Evolutionary conservation across 2,888 invertebrate genomes (phyloP).

Genomic region (Eulithis testata): DNA sequence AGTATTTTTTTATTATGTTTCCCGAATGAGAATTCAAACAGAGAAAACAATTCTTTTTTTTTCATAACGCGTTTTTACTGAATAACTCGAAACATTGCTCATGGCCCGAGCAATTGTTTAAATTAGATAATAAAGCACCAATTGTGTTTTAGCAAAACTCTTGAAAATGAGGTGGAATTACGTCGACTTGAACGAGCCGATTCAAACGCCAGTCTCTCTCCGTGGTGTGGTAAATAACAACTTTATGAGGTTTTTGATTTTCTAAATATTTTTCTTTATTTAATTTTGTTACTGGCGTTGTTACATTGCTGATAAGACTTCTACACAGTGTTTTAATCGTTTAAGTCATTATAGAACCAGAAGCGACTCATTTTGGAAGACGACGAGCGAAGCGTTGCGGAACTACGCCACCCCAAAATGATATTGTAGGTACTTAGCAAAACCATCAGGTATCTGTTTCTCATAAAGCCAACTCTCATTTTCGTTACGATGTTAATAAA

Average conservation of each 20-base stretch:
- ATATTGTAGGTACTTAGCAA: constrained; percentile 59
- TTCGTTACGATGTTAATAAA: constrained; percentile 83
- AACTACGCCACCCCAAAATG: constrained; percentile 39
- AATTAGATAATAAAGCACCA: constrained; percentile 55
- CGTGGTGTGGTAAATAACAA: constrained; percentile 1
- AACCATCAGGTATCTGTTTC: constrained; percentile 75
- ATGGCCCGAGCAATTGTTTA: constrained; percentile 57
- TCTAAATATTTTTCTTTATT: constrained; percentile 5
- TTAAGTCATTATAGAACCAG: constrained; percentile 24
- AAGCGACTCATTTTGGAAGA: constrained; percentile 14
- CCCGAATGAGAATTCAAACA: constrained; percentile 63
- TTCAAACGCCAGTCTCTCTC: constrained; percentile 7
- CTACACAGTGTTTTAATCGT: constrained; percentile 14
- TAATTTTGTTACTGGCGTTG: neutral
- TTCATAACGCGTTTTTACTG: constrained; percentile 52
- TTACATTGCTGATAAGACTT: constrained; percentile 15
- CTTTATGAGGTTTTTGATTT: constrained; percentile 5
- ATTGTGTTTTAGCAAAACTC: constrained; percentile 51
- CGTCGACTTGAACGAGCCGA: constrained; percentile 23
- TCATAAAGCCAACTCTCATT: constrained; percentile 80
- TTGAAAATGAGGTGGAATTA: constrained; percentile 40
- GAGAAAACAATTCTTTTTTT: constrained; percentile 62
- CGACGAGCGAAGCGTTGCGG: constrained; percentile 20
- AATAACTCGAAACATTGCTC: constrained; percentile 49
- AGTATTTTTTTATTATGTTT: constrained; percentile 62